Conservation (phyloP, 2,797 vertebrate species). For the Dendrocincla tyrannina region DNA sequence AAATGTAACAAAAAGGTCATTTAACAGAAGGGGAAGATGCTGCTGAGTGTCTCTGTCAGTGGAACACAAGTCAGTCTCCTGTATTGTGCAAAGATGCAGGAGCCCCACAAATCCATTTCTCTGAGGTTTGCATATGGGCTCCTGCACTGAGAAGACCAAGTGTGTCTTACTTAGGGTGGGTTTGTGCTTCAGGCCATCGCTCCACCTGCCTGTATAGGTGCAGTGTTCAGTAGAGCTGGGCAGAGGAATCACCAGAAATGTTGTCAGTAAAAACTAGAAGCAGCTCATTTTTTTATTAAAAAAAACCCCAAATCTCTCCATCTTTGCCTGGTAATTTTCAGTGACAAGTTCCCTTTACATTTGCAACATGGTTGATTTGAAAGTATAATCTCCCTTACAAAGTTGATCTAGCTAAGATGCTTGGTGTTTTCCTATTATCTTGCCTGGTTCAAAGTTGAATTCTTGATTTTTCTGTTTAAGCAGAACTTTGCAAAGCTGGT, state of each 20-base stretch:
- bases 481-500: not conserved
- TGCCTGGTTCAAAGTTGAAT: not conserved
- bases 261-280: conserved; percentile 50
- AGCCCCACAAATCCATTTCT: not conserved
- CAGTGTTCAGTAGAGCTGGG: not conserved
- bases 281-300: not conserved
- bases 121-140: not conserved
- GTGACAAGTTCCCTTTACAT: not conserved
- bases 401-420: conserved; percentile 1
- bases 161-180: not conserved
- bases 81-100: conserved; percentile 21
- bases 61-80: not conserved
- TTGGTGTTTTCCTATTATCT: not conserved
- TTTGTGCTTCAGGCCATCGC: not conserved
- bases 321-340: conserved; percentile 1
- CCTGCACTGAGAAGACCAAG: not conserved
- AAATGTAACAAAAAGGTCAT: not conserved
- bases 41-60: not conserved
- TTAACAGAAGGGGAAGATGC: not conserved
- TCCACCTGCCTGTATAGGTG: not conserved
- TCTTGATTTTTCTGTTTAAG: not conserved
- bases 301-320: not conserved
- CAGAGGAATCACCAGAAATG: conserved; percentile 17
- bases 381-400: not conserved
- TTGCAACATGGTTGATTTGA: not conserved